Conservation (phyloP, 2,113 vertebrate genomes). For the Epinephelus cyanopodus region DNA sequence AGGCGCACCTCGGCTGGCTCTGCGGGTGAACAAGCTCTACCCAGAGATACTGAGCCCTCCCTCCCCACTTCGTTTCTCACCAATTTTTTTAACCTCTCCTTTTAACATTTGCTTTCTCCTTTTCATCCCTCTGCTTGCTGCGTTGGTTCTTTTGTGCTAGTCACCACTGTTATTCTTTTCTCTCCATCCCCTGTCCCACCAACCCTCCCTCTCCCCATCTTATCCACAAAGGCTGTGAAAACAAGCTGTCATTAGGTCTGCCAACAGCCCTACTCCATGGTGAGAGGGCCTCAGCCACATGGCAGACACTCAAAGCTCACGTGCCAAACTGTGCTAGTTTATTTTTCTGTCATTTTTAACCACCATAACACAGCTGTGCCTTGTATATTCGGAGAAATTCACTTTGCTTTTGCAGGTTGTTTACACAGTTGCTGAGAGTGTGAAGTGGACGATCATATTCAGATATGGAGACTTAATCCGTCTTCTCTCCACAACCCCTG, state of each 20-base stretch:
- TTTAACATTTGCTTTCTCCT: slow-evolving; percentile 22
- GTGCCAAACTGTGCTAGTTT: slow-evolving; percentile 62
- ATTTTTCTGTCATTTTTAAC: slow-evolving; percentile 17
- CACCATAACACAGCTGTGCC: slow-evolving; percentile 38
- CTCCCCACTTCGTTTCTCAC: slow-evolving; percentile 11
- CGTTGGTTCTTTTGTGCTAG: slow-evolving; percentile 29
- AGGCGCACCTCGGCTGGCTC: slow-evolving; percentile 77
- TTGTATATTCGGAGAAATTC: slow-evolving; percentile 12
- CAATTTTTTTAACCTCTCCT: slow-evolving; percentile 24
- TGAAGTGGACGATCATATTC: slow-evolving; percentile 23
- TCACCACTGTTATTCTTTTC: slow-evolving; percentile 24
- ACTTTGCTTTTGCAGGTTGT: neutral
- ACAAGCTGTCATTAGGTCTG: slow-evolving; percentile 68
- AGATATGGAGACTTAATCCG: neutral
- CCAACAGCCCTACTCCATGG: slow-evolving; percentile 50
- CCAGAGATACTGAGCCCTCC: slow-evolving; percentile 80
- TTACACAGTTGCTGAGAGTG: slow-evolving; percentile 11
- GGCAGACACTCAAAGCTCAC: slow-evolving; percentile 75
- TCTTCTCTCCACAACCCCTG: neutral
- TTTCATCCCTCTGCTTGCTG: slow-evolving; percentile 1
- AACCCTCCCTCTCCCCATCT: slow-evolving; percentile 18
- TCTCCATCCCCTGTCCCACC: slow-evolving; percentile 16
- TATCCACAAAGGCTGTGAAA: slow-evolving; percentile 51
- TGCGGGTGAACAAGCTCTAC: slow-evolving; percentile 84
- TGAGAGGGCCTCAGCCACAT: slow-evolving; percentile 55